These are phyloP conservation scores for Staurois parvus DNA, from an alignment of 2,797 vertebrate species.

Conservation along the genomic window DNA sequence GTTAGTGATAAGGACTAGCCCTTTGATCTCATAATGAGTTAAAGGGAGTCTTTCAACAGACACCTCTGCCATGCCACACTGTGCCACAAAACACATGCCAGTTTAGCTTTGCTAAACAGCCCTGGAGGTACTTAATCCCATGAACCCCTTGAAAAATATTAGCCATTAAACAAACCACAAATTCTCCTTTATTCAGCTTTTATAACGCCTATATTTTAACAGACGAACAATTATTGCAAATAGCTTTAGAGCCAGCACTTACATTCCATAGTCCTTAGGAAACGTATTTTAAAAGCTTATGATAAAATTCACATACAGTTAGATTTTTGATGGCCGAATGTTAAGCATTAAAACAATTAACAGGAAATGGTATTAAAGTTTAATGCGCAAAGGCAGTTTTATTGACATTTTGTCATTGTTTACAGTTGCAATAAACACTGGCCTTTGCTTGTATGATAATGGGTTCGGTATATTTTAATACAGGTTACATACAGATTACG, in stretches of 20 bases:
- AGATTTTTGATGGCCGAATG: conserved; percentile 31
- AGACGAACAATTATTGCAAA: conserved; percentile 32
- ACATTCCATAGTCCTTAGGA: background rate
- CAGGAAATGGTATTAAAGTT: conserved; percentile 21
- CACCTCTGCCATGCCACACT: conserved; percentile 15
- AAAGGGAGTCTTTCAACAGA: background rate
- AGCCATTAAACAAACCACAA: conserved; percentile 17
- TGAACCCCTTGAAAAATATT: background rate
- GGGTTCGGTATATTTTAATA: conserved; percentile 63
- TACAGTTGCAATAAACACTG: conserved; percentile 73
- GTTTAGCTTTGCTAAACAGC: conserved; percentile 8
- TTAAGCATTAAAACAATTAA: conserved; percentile 50
- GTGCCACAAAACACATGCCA: conserved; percentile 11
- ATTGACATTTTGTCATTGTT: conserved; percentile 71
- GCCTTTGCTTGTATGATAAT: conserved; percentile 70
- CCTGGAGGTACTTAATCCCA: background rate
- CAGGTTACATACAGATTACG: conserved; percentile 38
- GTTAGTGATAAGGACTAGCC: background rate
- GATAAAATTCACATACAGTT: conserved; percentile 29
- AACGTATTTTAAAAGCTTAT: conserved; percentile 23
- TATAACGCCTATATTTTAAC: conserved; percentile 22
- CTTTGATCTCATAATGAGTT: background rate
- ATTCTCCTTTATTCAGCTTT: conserved; percentile 12
- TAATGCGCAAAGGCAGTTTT: conserved; percentile 64
- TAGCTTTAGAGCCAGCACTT: conserved; percentile 3